Conservation (phyloP, 2,113 vertebrate species). For the Cynoglossus semilaevis region DNA sequence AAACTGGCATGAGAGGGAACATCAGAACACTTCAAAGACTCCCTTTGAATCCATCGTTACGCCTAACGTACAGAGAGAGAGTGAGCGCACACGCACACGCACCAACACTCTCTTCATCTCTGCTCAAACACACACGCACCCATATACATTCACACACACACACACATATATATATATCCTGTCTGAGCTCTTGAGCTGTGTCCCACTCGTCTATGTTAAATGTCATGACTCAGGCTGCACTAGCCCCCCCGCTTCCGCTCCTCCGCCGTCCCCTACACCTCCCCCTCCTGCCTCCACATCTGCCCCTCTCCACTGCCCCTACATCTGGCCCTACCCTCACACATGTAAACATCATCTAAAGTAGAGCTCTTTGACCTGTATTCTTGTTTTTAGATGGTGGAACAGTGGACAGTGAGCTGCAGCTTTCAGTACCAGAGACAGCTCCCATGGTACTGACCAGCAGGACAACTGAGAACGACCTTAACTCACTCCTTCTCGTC, state of each 20-base stretch:
- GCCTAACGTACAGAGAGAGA: conserved; percentile 64
- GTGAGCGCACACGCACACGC: conserved; percentile 25
- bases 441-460: conserved; percentile 29
- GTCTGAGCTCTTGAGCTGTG: conserved; percentile 75
- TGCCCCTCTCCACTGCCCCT: too few species aligned
- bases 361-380: too few species aligned
- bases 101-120: neutral
- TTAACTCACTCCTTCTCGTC: too few species aligned
- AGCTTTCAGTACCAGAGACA: conserved; percentile 56
- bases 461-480: too few species aligned
- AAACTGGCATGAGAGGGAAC: conserved; percentile 77
- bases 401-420: too few species aligned
- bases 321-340: too few species aligned
- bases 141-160: conserved; percentile 27
- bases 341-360: too few species aligned
- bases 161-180: conserved; percentile 58
- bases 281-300: too few species aligned
- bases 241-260: too few species aligned
- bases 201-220: conserved; percentile 71
- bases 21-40: conserved; percentile 81
- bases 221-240: conserved; percentile 67
- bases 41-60: conserved; percentile 74
- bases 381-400: too few species aligned
- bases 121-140: neutral
- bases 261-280: too few species aligned